Conservation (phyloP, 2,888 invertebrate genomes). For the Platypus cylindrus region DNA sequence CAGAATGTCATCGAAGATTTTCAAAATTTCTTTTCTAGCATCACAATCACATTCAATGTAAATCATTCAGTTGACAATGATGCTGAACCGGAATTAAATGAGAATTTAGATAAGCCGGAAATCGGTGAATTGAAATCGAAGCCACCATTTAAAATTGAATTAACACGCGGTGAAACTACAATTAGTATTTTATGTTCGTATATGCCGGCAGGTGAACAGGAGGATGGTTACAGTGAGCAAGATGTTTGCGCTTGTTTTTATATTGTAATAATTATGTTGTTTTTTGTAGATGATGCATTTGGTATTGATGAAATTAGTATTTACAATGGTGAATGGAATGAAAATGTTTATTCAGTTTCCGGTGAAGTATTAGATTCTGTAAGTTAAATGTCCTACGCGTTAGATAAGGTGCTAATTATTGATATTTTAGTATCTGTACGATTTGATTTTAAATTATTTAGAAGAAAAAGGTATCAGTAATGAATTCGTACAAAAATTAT, state of each 20-base stretch:
- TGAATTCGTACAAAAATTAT: slow-evolving; percentile 80
- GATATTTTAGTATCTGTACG: slow-evolving; percentile 73
- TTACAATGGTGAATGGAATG: slow-evolving; percentile 76
- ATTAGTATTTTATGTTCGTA: slow-evolving; percentile 79
- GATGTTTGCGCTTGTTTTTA: background rate
- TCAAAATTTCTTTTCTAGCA: slow-evolving; percentile 36
- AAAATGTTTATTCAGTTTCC: slow-evolving; percentile 78
- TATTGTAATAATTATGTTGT: slow-evolving; percentile 6
- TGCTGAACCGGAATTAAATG: slow-evolving; percentile 50
- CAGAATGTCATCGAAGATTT: background rate
- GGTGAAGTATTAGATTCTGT: slow-evolving; percentile 94
- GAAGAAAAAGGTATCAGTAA: slow-evolving; percentile 94
- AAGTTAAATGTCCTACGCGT: slow-evolving; percentile 27
- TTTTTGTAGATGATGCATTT: slow-evolving; percentile 67
- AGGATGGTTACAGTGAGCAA: slow-evolving; percentile 57
- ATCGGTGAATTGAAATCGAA: slow-evolving; percentile 77
- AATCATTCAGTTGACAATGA: slow-evolving; percentile 91
- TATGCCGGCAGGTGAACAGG: slow-evolving; percentile 46
- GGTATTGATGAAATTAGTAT: slow-evolving; percentile 89
- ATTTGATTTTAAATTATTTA: slow-evolving; percentile 84
- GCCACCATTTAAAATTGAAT: slow-evolving; percentile 83
- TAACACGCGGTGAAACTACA: slow-evolving; percentile 63
- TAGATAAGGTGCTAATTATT: slow-evolving; percentile 1
- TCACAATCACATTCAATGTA: slow-evolving; percentile 76
- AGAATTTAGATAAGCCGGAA: slow-evolving; percentile 55